Evolutionary conservation across 2,113 vertebrate species (phyloP).

Genomic region (Nothobranchius furzeri): DNA sequence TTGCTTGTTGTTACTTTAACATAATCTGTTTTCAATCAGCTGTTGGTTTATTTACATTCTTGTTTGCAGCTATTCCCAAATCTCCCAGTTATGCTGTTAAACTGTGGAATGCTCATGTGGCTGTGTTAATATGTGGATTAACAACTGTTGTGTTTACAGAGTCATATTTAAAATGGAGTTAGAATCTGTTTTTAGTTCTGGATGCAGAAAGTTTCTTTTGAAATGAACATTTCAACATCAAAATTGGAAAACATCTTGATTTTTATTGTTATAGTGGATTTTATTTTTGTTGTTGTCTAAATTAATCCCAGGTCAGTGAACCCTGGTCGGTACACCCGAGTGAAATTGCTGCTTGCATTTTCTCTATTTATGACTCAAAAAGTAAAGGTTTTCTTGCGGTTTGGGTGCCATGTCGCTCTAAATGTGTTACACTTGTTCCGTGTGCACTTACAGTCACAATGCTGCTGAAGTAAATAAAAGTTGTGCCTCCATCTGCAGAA

Average conservation of each 20-base stretch:
- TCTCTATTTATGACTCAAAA: neutral
- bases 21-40: neutral
- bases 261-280: neutral
- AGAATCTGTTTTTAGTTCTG: too few relatives aligned
- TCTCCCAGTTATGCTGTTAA: neutral
- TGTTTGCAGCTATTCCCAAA: slow-evolving; percentile 10
- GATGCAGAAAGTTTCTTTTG: neutral
- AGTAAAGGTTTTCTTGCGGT: neutral
- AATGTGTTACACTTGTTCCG: slow-evolving; percentile 6
- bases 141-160: neutral
- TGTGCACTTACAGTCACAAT: slow-evolving; percentile 18
- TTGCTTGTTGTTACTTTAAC: slow-evolving; percentile 48
- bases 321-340: neutral
- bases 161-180: neutral
- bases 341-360: neutral
- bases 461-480: slow-evolving; percentile 49
- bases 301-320: neutral
- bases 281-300: too few relatives aligned
- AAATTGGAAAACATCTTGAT: neutral
- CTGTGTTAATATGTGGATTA: neutral
- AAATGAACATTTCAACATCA: too few relatives aligned
- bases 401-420: neutral
- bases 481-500: slow-evolving; percentile 37
- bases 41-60: neutral
- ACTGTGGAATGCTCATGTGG: neutral